Evolutionary conservation across 1,140 invertebrate genomes (phyloP), one percentile per base, ranked within the genome.

Genomic region (Plectus sambesii): DNA sequence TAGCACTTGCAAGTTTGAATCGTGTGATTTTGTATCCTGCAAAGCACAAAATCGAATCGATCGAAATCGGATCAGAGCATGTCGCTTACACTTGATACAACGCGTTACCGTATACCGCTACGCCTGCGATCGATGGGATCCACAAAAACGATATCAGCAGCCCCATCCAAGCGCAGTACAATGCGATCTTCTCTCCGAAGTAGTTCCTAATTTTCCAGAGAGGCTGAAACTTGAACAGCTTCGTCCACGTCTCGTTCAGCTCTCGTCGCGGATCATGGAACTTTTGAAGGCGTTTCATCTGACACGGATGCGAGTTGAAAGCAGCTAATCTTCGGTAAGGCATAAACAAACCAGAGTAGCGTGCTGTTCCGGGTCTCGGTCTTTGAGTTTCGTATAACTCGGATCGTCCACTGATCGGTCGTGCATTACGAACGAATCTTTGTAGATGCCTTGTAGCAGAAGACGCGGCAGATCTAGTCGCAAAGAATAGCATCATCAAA

Each of bases 151-250:
- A 51, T 1, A 62, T 64, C 19, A 71, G 44, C 40, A 59, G 45
- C 0, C 70, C 70, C 6, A 60, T 58, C 71, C 71, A 73, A 1
- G 71, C 70, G 60, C 72, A 73, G 44, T 72, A 72, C 19, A 73
- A 60, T 0, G 66, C 70, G 53, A 73, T 70, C 47, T 69, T 69
- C 46, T 72, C 70, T 5, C 71, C 71, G 62, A 72, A 73, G 47
- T 73, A 73, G 46, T 72, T 66, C 9, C 71, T 12, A 17, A 72
- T 69, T 38, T 66, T 69, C 68, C 68, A 70, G 23, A 72, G 35
- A 22, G 70, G 70, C 42, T 72, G 70, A 52, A 61, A 70, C 38
- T 69, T 69, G 9, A 44, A 44, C 12, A 33, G 17, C 17, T 33
- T 33, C 12, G 12, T 33, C 30, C 30, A 33, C 30, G 30, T 33